phyloP scores from a whole-genome alignment of 2,888 invertebrate species.

The Liposcelis brunnea region DNA sequence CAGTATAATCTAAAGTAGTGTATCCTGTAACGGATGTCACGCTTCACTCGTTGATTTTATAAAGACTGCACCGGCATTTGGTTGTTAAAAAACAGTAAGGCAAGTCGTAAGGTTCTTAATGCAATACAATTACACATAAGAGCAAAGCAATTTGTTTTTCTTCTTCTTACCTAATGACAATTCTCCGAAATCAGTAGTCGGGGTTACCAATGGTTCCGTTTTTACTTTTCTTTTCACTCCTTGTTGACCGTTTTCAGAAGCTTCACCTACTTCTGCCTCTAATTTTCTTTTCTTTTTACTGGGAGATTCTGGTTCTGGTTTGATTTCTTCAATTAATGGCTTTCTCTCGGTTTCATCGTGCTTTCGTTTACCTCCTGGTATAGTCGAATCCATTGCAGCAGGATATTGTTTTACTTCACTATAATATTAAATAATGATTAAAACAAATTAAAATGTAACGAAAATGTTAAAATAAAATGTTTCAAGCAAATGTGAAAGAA shows the following conservation, averaged over 20 bases:
- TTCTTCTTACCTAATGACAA: slow-evolving; percentile 2
- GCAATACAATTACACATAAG: too few species aligned
- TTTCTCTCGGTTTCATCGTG: slow-evolving; percentile 31
- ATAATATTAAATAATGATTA: slow-evolving; percentile 18
- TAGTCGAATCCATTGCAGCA: slow-evolving; percentile 61
- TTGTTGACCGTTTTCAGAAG: slow-evolving; percentile 14
- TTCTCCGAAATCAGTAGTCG: background rate
- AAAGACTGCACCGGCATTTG: too few species aligned
- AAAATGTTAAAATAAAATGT: slow-evolving; percentile 9
- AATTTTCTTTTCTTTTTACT: slow-evolving; percentile 24
- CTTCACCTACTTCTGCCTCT: slow-evolving; percentile 22
- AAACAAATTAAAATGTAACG: slow-evolving; percentile 10
- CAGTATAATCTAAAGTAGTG: too few species aligned
- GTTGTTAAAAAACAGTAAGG: too few species aligned
- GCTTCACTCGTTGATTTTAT: too few species aligned
- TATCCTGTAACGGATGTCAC: too few species aligned
- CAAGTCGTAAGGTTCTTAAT: too few species aligned
- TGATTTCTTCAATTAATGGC: slow-evolving; percentile 24
- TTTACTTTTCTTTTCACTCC: slow-evolving; percentile 15
- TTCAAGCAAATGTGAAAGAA: slow-evolving; percentile 7
- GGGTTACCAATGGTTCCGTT: background rate
- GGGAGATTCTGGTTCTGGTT: slow-evolving; percentile 13
- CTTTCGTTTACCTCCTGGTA: slow-evolving; percentile 31
- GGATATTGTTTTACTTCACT: slow-evolving; percentile 72
- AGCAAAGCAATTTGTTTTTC: too few species aligned